These are phyloP conservation scores for Eustalomyia histrio DNA, from an alignment of 2,888 invertebrate genomes.

Conservation along the genomic window DNA sequence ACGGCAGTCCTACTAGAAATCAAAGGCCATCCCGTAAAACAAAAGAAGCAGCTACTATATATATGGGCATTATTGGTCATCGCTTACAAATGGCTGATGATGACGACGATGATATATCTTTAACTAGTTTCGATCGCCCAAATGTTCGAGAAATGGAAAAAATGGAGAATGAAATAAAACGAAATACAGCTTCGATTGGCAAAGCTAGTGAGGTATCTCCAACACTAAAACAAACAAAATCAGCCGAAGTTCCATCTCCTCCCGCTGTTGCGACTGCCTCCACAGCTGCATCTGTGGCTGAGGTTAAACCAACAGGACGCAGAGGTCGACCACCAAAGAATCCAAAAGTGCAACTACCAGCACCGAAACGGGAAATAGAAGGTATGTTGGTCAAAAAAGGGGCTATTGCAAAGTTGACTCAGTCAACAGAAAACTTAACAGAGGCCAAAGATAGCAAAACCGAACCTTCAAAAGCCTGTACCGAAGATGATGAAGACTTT, in stretches of 20 bases:
- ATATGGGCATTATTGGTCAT: constrained; percentile 87
- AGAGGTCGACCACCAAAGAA: constrained; percentile 73
- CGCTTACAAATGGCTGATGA: constrained; percentile 84
- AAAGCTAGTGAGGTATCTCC: constrained; percentile 47
- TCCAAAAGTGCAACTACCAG: constrained; percentile 57
- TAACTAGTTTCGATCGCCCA: constrained; percentile 85
- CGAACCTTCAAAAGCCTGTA: constrained; percentile 68
- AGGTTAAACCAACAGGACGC: constrained; percentile 62
- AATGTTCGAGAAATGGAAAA: constrained; percentile 83
- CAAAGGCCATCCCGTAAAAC: constrained; percentile 84
- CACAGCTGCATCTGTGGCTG: constrained; percentile 48
- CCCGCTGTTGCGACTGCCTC: neutral
- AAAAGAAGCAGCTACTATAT: constrained; percentile 87
- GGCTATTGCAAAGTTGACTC: constrained; percentile 70
- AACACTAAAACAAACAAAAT: constrained; percentile 45
- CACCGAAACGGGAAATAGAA: constrained; percentile 74
- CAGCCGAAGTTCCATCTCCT: constrained; percentile 26
- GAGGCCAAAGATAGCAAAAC: constrained; percentile 55
- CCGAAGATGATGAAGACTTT: constrained; percentile 76
- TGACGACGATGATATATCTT: constrained; percentile 83
- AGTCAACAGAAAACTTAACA: constrained; percentile 64
- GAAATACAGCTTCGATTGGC: constrained; percentile 71
- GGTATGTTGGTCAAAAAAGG: constrained; percentile 77
- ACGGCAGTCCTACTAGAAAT: constrained; percentile 70
- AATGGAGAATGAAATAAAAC: constrained; percentile 82